Evolutionary conservation across 2,888 invertebrate species (phyloP).

Genomic region (Eupithecia pulchellata): DNA sequence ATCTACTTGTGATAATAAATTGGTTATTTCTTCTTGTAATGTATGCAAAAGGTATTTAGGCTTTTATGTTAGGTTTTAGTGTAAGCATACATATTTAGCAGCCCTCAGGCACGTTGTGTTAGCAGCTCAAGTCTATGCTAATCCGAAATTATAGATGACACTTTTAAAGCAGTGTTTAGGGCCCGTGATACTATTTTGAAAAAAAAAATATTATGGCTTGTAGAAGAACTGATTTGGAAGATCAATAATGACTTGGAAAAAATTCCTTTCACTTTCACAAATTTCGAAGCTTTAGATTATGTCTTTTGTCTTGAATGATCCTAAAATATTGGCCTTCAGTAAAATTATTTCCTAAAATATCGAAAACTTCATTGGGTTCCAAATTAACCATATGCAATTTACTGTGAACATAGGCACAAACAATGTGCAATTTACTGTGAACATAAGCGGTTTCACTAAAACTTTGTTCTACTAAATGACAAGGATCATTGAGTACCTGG

Average conservation of each 20-base stretch:
- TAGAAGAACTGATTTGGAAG: too few relatives aligned
- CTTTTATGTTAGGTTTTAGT: background rate
- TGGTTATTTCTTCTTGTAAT: background rate
- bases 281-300: too few relatives aligned
- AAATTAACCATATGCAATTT: background rate
- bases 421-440: background rate
- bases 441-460: background rate
- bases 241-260: too few relatives aligned
- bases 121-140: background rate
- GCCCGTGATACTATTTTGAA: too few relatives aligned
- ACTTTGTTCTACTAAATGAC: background rate
- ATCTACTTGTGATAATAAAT: background rate
- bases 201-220: too few relatives aligned
- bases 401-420: background rate
- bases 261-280: too few relatives aligned
- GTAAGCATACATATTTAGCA: background rate
- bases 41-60: background rate
- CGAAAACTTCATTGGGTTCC: background rate
- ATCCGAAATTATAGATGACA: background rate
- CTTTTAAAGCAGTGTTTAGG: background rate
- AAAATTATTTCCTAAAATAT: background rate
- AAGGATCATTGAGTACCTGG: slow-evolving; percentile 3
- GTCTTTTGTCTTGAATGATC: too few relatives aligned
- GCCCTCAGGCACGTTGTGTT: background rate
- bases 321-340: too few relatives aligned